phyloP scores from a whole-genome alignment of 2,113 vertebrate species.

The Furnarius figulus region DNA sequence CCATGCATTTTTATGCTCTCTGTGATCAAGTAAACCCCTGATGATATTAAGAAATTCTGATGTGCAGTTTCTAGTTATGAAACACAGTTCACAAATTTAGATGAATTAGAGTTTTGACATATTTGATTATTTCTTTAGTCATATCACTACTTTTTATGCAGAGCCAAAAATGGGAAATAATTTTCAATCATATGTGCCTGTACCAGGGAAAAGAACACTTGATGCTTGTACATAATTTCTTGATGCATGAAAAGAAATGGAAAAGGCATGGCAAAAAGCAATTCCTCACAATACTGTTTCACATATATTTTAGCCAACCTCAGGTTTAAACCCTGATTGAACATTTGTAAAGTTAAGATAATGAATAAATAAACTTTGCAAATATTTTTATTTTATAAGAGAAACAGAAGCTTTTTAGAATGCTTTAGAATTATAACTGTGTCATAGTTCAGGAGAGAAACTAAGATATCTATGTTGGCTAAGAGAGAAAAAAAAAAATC shows the following conservation, averaged over 20 bases:
- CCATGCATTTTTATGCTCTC: neutral
- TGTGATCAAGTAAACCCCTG: neutral
- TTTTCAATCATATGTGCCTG: neutral
- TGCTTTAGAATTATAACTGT: neutral
- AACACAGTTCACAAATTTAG: neutral
- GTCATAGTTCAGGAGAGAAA: too few relatives aligned
- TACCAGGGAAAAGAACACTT: neutral
- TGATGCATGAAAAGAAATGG: neutral
- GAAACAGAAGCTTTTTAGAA: neutral
- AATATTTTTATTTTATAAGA: neutral
- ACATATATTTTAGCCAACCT: neutral
- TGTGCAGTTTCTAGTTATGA: neutral
- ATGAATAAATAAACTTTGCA: neutral
- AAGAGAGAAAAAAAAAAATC: too few relatives aligned
- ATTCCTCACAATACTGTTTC: neutral
- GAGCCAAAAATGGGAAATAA: neutral
- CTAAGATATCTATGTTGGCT: too few relatives aligned
- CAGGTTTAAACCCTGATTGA: neutral
- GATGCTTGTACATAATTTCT: neutral
- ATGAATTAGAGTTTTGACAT: neutral
- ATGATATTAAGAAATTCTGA: neutral
- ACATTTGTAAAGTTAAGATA: neutral
- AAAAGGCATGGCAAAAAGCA: neutral
- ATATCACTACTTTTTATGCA: neutral
- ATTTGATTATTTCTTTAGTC: neutral